Evolutionary conservation across 2,888 invertebrate species (phyloP).

Genomic region (Agrotis puta): DNA sequence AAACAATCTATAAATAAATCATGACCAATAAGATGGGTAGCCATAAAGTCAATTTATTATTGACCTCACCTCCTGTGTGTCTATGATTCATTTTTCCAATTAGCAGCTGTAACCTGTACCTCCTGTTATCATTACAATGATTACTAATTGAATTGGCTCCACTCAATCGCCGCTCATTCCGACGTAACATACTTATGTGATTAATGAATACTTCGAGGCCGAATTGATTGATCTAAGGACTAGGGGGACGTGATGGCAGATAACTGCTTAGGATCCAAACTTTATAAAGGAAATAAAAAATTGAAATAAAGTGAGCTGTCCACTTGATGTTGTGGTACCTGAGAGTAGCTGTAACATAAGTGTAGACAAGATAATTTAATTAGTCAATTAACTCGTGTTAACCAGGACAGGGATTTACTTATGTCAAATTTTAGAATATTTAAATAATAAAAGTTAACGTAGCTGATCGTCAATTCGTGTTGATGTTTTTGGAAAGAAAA

Average conservation of each 20-base stretch:
- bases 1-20: slow-evolving; percentile 33
- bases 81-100: slow-evolving; percentile 43
- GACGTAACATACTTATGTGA: not conserved
- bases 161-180: slow-evolving; percentile 7
- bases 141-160: slow-evolving; percentile 50
- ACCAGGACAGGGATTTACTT: no score
- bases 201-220: slow-evolving; percentile 24
- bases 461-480: no score
- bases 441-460: no score
- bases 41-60: slow-evolving; percentile 27
- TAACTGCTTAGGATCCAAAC: not conserved
- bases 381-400: no score
- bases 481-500: no score
- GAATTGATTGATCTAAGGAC: slow-evolving; percentile 37
- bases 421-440: no score
- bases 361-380: no score
- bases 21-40: slow-evolving; percentile 7
- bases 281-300: no score
- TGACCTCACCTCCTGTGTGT: slow-evolving; percentile 30
- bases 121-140: slow-evolving; percentile 17
- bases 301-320: no score
- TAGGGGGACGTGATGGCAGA: slow-evolving; percentile 3
- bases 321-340: no score
- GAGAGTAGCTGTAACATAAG: no score
- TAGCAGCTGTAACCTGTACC: slow-evolving; percentile 17